A percentile compares a stretch with the other conserved stretches of the same genome.
Conservation (phyloP, 2,113 vertebrate genomes). For the Dolichallabes microphthalmus region DNA sequence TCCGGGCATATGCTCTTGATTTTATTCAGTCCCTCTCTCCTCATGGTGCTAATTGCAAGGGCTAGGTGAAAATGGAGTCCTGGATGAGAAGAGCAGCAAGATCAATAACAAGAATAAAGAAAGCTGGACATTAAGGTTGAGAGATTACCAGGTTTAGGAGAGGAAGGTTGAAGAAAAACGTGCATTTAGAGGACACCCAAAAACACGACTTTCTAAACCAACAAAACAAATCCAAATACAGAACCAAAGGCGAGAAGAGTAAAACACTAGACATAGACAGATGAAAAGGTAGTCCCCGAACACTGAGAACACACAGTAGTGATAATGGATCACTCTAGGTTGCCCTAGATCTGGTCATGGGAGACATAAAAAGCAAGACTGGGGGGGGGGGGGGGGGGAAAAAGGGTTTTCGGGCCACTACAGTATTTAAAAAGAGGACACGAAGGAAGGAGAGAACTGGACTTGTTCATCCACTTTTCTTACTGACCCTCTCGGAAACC, state of each 20-base stretch:
- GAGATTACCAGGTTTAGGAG: neutral
- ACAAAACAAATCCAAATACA: neutral
- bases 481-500: neutral
- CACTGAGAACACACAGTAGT: neutral
- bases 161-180: neutral
- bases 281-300: too few relatives aligned
- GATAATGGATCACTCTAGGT: neutral
- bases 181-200: too few relatives aligned
- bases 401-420: neutral
- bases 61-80: slow-evolving; percentile 30
- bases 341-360: neutral
- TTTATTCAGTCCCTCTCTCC: slow-evolving; percentile 33
- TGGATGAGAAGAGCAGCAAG: neutral
- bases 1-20: slow-evolving; percentile 36
- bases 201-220: too few relatives aligned
- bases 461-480: neutral
- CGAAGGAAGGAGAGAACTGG: neutral
- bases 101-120: neutral
- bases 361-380: neutral
- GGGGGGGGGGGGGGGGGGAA: neutral
- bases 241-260: neutral
- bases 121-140: neutral
- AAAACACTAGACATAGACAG: neutral
- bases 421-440: neutral
- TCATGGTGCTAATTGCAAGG: slow-evolving; percentile 38